phyloP scores from a whole-genome alignment of 1,140 invertebrate genomes.

The Asobara japonica region DNA sequence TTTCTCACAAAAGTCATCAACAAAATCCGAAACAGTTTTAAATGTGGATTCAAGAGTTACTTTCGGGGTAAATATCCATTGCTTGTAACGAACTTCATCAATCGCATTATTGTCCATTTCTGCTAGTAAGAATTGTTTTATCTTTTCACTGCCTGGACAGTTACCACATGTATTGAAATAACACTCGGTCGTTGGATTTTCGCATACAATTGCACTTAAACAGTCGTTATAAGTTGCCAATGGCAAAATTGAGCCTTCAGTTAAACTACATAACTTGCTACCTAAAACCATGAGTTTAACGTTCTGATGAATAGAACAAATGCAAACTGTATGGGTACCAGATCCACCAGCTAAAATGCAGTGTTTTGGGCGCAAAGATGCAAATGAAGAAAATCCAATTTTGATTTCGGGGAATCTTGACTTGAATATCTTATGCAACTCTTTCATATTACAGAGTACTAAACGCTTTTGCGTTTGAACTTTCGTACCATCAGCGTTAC shows the following conservation, averaged over 20 bases:
- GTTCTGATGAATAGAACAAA: slow-evolving; percentile 45
- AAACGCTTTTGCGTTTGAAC: slow-evolving; percentile 26
- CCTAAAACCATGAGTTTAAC: slow-evolving; percentile 42
- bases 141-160: slow-evolving; percentile 15
- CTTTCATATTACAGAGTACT: slow-evolving; percentile 27
- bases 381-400: slow-evolving; percentile 43
- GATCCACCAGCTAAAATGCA: slow-evolving; percentile 37
- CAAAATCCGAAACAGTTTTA: slow-evolving; percentile 18
- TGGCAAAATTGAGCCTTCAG: not conserved
- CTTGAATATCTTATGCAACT: slow-evolving; percentile 23
- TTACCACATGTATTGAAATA: slow-evolving; percentile 14
- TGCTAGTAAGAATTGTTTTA: not conserved
- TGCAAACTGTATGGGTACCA: slow-evolving; percentile 42
- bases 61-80: slow-evolving; percentile 23
- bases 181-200: slow-evolving; percentile 1
- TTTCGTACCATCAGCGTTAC: slow-evolving; percentile 25
- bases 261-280: slow-evolving; percentile 11
- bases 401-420: slow-evolving; percentile 15
- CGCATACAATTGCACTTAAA: slow-evolving; percentile 11
- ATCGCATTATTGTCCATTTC: slow-evolving; percentile 17
- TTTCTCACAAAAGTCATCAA: slow-evolving; percentile 7
- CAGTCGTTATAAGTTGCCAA: slow-evolving; percentile 15
- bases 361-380: slow-evolving; percentile 32
- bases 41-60: slow-evolving; percentile 17
- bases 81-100: slow-evolving; percentile 15